Evolutionary conservation across 2,797 vertebrate genomes (phyloP).

Genomic region (Gadopsis bispinosus): DNA sequence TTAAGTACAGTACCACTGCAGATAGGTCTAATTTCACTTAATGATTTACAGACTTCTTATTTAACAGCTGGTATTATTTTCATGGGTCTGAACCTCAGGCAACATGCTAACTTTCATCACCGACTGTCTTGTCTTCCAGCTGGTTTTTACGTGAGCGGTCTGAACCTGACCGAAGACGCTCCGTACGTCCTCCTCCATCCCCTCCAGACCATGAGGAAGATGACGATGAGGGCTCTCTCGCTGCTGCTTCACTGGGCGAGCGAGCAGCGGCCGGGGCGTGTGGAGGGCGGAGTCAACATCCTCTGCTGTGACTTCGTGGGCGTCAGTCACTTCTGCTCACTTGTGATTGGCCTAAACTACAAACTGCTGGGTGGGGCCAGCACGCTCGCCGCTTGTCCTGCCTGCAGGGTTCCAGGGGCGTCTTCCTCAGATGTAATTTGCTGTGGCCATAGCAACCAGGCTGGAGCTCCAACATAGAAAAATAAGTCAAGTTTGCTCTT

Average conservation of each 20-base stretch:
- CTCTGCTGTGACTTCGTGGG: conserved; percentile 83
- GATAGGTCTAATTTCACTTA: neutral
- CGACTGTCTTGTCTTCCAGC: conserved; percentile 45
- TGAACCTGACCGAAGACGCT: conserved; percentile 83
- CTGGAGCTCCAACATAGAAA: neutral
- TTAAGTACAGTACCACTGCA: neutral
- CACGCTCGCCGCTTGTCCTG: fast-evolving
- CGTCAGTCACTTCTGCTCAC: conserved; percentile 70
- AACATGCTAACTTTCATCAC: neutral
- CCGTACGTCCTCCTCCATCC: conserved; percentile 78
- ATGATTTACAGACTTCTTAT: neutral
- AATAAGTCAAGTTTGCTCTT: neutral
- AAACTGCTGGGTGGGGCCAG: conserved; percentile 28
- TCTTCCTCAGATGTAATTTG: neutral
- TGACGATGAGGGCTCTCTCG: conserved; percentile 69
- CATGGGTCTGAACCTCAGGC: neutral
- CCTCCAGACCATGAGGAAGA: conserved; percentile 71
- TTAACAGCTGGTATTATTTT: neutral
- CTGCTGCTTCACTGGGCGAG: conserved; percentile 77
- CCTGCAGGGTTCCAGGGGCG: neutral
- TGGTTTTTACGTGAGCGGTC: conserved; percentile 80
- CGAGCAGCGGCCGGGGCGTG: conserved; percentile 70
- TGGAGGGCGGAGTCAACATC: conserved; percentile 72
- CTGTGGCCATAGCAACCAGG: conserved; percentile 1
- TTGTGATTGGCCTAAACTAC: conserved; percentile 80